Base-by-base conservation (phyloP, 2,888 invertebrate genomes). In the Euplagia quadripunctaria region DNA sequence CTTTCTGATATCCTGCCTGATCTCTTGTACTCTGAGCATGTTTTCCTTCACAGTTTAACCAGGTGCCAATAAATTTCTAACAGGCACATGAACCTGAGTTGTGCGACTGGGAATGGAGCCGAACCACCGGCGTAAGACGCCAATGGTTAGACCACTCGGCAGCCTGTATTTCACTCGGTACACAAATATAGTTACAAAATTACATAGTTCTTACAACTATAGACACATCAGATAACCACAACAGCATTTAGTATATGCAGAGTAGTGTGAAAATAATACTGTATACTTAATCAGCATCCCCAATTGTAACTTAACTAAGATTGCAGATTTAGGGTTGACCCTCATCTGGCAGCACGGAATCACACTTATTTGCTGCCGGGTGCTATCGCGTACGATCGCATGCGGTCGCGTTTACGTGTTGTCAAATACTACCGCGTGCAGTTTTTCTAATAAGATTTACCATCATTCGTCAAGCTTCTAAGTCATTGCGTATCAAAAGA, bases 231-330 rank as follows among this genome's bases (percentile, higher is more conserved):
- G 55, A 55, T 11, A 8, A 55, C 20, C 11, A n/a, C 5, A 55
- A 11, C n/a, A n/a, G 11, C 55, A 20, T 4, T 4, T 20, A 20
- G 20, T 58, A 20, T 20, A 20, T 58, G 20, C 2, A 58, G 20
- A 58, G 20, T 11, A 20, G 12, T 20, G 6, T 20, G 58, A 20
- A 58, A 58, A 58, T 58, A 4, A 11, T 20, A 58, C 11, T 11
- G n/a, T 46, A 46, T n/a, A 58, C 58, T 20, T 11, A 11, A 7
- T n/a, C n/a, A 58, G 20, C 20, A 20, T 20, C n/a, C 16, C 4
- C n/a, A 67, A 8, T 55, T 67, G 52, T 42, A 42, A 43, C 58
- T 68, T 80, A 74, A 73, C 73, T 52, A 17, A 17, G 64, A 68
- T 43, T 68, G 51, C 42, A n/a, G 12, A 46, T 42, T 43, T 31